Evolutionary conservation across 2,113 vertebrate species (phyloP), one percentile per base, ranked within the genome.

Genomic region (Castor canadensis): DNA sequence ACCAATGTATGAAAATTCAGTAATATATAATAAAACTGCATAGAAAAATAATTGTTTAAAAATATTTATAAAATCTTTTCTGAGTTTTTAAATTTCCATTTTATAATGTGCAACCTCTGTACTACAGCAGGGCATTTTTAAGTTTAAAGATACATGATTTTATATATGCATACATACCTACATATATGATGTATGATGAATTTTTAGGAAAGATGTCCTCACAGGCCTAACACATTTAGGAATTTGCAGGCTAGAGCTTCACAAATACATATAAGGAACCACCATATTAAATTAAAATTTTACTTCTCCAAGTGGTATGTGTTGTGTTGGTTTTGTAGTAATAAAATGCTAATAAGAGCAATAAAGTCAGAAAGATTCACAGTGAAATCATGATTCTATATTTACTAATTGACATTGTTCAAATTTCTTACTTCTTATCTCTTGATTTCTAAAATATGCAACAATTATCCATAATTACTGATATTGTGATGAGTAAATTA

Each of bases 401-500:
- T 56, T 87, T 84, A 75, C 22, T 87, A 30, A 16, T 58, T 92
- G 12, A 77, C 0, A 2, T 83, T 19, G 0, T 73, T 92, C 22
- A 92, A 67, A 8, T n/a, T 93, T 91, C 86, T 67, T 95, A 79
- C 10, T 69, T 15, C 62, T 95, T 66, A n/a, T 66, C 66, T 79
- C 32, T 88, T 94, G 30, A 79, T 38, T 32, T 76, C 76, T 58
- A 52, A 88, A 96, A 90, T 32, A 92, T 16, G 1, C 20, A 38
- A n/a, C 43, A 52, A 84, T 94, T 76, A 83, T 38, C 16, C 8
- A 20, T 79, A 94, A 79, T 54, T 54, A 85, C 40, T 89, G 19
- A 79, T 89, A 62, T 24, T 40, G 11, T 73, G 11, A 91, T 3
- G 56, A 79, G 12, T 88, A 93, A 67, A 67, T 47, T 95, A 95